Base-by-base conservation (phyloP, 2,113 vertebrate genomes). In the Odocoileus hemionus region DNA sequence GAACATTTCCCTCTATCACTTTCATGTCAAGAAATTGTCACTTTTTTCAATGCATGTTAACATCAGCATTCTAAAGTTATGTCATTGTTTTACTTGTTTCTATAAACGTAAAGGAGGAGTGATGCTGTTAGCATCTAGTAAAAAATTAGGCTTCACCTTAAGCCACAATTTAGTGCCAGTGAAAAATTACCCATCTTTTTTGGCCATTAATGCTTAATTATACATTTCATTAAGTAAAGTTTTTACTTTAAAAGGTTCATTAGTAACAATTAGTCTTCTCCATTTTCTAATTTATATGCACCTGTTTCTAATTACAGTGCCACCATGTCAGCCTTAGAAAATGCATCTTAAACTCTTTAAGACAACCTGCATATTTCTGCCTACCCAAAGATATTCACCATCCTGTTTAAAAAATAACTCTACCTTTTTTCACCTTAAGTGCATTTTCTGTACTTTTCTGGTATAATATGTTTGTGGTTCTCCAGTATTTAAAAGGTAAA, bases 151-250 rank as follows among this genome's bases (percentile, higher is more conserved):
- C 84, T 98, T 98, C 94, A 98, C 96, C 96, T 96, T 93, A 98
- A 97, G 84, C 97, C 93, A 98, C 98, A 98, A 98, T 98, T 87
- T 84, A 97, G 26, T 90, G 1, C 94, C 97, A 98, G 89, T 97
- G 87, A 97, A 98, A 98, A 97, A 98, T 97, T 97, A 89, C 67
- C 89, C 97, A 98, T 97, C 64, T 97, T 98, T 92, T 92, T 96
- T 93, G 88, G 96, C 94, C 98, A 98, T 98, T 98, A 98, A 98
- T 98, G 94, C 95, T 98, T 98, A 98, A 99, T 98, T 98, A 98
- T 97, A 97, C 94, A 98, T 98, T 98, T 98, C 86, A 98, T 98
- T 98, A 98, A 98, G 95, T 97, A 98, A 98, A 97, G 78, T 97
- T 98, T 97, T 97, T 97, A 97, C 94, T 98, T 96, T 96, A 98